phyloP scores from a whole-genome alignment of 2,797 vertebrate genomes.

The Neostethus bicornis region DNA sequence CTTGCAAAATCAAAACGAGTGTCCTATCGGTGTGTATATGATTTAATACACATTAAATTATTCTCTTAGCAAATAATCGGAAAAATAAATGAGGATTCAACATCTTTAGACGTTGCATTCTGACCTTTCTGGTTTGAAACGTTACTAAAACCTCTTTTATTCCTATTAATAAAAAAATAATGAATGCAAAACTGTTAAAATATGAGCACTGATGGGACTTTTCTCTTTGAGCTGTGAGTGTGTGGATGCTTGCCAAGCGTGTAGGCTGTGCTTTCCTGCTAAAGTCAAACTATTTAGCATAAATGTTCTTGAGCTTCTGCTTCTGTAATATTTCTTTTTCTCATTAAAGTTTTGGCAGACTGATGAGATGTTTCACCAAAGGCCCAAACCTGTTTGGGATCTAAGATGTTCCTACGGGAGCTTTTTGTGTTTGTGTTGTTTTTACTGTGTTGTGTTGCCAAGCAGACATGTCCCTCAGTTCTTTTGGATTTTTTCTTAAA shows the following conservation, averaged over 20 bases:
- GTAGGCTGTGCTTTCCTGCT: slow-evolving; percentile 52
- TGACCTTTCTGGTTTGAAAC: neutral
- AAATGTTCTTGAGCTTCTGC: slow-evolving; percentile 47
- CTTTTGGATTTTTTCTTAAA: slow-evolving; percentile 28
- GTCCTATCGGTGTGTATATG: too few species aligned
- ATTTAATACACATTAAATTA: too few species aligned
- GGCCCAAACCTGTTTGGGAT: slow-evolving; percentile 42
- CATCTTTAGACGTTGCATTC: neutral
- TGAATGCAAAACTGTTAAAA: neutral
- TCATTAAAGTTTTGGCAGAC: slow-evolving; percentile 40
- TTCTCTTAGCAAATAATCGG: too few species aligned
- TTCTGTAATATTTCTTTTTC: slow-evolving; percentile 50
- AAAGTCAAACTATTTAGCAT: slow-evolving; percentile 62
- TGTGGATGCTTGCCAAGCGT: slow-evolving; percentile 26
- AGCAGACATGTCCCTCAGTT: slow-evolving; percentile 27
- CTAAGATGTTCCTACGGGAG: slow-evolving; percentile 37
- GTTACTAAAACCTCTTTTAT: neutral
- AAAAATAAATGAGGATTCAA: too few species aligned
- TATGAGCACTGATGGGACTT: slow-evolving; percentile 1
- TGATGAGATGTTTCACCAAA: slow-evolving; percentile 54
- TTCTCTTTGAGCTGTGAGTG: slow-evolving; percentile 7
- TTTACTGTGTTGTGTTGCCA: slow-evolving; percentile 40
- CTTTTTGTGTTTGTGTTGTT: slow-evolving; percentile 22
- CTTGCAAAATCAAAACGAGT: too few species aligned
- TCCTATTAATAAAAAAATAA: neutral